Evolutionary conservation across 2,797 vertebrate species (phyloP), one percentile per base, ranked within the genome.

Genomic region (Atherinosoma microstoma): DNA sequence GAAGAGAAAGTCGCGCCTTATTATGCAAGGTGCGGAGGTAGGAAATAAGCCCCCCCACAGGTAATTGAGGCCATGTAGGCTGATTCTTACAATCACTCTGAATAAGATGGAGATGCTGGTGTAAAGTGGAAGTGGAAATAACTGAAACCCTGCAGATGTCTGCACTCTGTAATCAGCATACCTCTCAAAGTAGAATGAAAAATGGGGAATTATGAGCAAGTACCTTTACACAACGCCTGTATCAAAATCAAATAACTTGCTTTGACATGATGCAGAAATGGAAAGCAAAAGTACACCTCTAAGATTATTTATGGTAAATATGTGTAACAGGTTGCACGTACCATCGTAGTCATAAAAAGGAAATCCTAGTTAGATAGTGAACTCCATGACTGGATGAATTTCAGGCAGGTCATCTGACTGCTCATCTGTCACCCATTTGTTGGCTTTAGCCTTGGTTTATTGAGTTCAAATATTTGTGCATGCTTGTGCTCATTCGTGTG

Each of bases 61-160:
- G 86, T 91, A 91, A 91, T 89, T 85, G 79, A 84, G 84, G 84
- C 83, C 69, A 69, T 59, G 79, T 72, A 73, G 64, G 76, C 63
- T 69, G 70, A 66, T 70, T 82, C 61, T 67, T 54, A 45, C 80
- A 80, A 77, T 82, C 73, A 56, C 47, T 24, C 64, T 56, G 47
- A 83, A 79, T 71, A 75, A 68, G 60, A 71, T 36, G 53, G 65
- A 76, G 67, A 75, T 30, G 16, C 76, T 47, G 29, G 42, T 57
- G 57, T 58, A 59, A 76, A 71, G 74, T 78, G 72, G 71, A 60
- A 87, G 73, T 82, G 45, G 83, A 84, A 88, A 76, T 61, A 69
- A 71, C 56, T 22, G 9, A 67, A 78, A 78, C 56, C 68, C 53
- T 13, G 7, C 36, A 58, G 70, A 38, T 58, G 59, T 58, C 57